Evolutionary conservation across 1,140 invertebrate species (phyloP).

Genomic region (Aphis craccivora): DNA sequence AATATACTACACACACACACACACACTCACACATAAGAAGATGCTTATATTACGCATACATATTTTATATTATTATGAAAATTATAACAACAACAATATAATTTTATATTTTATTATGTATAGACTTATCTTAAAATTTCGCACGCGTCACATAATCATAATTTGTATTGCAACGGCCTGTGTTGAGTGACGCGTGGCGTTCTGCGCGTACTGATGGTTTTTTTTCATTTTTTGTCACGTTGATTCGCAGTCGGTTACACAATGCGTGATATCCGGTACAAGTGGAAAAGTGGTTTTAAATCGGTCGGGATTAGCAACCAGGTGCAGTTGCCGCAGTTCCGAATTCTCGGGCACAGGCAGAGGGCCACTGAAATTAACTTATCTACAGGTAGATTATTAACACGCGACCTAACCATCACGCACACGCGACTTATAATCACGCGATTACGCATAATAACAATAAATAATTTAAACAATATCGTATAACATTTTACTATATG

Average conservation of each 20-base stretch:
- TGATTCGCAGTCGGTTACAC: conserved; percentile 89
- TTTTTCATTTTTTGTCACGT: conserved; percentile 33
- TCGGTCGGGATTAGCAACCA: conserved; percentile 91
- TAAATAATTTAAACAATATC: neutral
- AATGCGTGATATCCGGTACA: conserved; percentile 95
- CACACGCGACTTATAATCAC: neutral
- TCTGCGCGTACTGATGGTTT: conserved; percentile 2
- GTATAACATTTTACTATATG: neutral
- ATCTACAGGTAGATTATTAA: conserved; percentile 80
- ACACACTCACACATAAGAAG: neutral
- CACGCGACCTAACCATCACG: conserved; percentile 54
- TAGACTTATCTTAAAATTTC: neutral
- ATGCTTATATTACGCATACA: neutral
- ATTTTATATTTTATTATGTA: neutral
- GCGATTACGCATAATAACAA: neutral
- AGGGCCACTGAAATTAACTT: conserved; percentile 90
- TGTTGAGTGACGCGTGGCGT: neutral
- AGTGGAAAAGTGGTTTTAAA: conserved; percentile 90
- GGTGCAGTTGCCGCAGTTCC: conserved; percentile 94
- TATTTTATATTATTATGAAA: neutral
- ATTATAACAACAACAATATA: neutral
- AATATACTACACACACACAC: neutral
- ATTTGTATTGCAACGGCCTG: neutral
- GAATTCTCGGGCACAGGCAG: conserved; percentile 87
- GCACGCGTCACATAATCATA: neutral